Evolutionary conservation across 2,888 invertebrate genomes (phyloP).

Genomic region (Cerceris ruficornis): DNA sequence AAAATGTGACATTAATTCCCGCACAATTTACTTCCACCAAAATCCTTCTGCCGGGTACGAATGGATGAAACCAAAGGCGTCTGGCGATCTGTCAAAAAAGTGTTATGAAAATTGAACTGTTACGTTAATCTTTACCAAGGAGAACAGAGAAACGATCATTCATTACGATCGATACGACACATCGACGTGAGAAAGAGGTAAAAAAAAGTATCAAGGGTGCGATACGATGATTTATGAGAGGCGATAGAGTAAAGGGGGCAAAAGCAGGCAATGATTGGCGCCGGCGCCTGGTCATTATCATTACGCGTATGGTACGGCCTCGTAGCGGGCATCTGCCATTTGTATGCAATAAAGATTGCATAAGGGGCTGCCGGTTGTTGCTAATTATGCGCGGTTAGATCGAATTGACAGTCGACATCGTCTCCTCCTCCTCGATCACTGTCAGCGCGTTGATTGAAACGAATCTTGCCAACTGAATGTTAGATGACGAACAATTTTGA

Average conservation of each 20-base stretch:
- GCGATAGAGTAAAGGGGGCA: slow-evolving; percentile 43
- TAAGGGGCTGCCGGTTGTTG: slow-evolving; percentile 21
- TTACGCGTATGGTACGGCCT: slow-evolving; percentile 32
- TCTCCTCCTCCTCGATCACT: not conserved
- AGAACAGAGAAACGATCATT: slow-evolving; percentile 3
- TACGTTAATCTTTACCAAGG: slow-evolving; percentile 35
- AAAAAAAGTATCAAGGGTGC: slow-evolving; percentile 23
- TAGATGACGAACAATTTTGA: no score
- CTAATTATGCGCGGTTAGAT: slow-evolving; percentile 18
- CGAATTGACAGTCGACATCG: not conserved
- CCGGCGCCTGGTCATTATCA: slow-evolving; percentile 58
- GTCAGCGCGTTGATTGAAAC: not conserved
- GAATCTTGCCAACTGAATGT: not conserved
- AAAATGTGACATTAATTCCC: no score
- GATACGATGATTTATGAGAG: slow-evolving; percentile 45
- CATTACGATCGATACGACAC: slow-evolving; percentile 26
- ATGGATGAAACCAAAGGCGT: not conserved
- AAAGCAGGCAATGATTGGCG: slow-evolving; percentile 56
- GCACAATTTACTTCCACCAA: no score
- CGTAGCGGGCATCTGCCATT: slow-evolving; percentile 17
- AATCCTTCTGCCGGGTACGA: no score
- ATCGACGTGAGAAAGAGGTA: not conserved
- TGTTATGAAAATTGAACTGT: not conserved
- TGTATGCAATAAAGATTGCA: slow-evolving; percentile 27
- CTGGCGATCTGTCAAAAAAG: not conserved